Base-by-base conservation (phyloP, 2,888 invertebrate species). In the Aplocera efformata region DNA sequence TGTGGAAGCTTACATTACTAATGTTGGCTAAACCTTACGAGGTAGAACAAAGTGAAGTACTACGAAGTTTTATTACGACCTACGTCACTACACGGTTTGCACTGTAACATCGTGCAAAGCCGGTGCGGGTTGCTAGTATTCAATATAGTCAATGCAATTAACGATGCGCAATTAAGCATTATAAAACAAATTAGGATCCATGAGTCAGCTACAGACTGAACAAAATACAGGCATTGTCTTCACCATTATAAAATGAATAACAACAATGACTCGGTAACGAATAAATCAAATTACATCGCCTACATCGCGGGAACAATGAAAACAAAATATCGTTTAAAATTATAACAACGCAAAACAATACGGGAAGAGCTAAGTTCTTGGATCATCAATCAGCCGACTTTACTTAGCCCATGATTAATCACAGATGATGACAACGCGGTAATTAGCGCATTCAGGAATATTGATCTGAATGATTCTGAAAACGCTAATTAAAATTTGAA, bases 331-430 rank as follows among this genome's bases (percentile, higher is more conserved):
- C 74, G 77, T 77, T 82, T 80, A 81, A 82, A 81, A 78, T 81
- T 80, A 85, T 84, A 80, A 82, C 64, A 51, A 73, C 67, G 61
- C 59, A 63, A 81, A 74, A 86, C 85, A 86, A 86, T 82, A 70
- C 53, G 42, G 63, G 58, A 71, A 71, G 69, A 68, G 68, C 61
- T 63, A 66, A 74, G 72, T 69, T 63, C 58, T 67, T 63, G 66
- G 63, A 54, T 61, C 59, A 86, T 84, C 85, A 83, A 86, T 85
- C 86, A 86, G 73, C 70, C 66, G 63, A 67, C 75, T 77, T 77
- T 66, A 69, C 77, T 77, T 68, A 79, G 79, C 72, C 77, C 68
- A 81, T 83, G 83, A 86, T 88, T 88, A 85, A 88, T 88, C 84
- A 88, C 69, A 60, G 67, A 70, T 73, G 80, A 85, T 88, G 88